Percentiles rank a stretch among this genome's conserved stretches.
Evolutionary conservation across 1,140 invertebrate species (phyloP).

Genomic region (Macrostomum lignano): DNA sequence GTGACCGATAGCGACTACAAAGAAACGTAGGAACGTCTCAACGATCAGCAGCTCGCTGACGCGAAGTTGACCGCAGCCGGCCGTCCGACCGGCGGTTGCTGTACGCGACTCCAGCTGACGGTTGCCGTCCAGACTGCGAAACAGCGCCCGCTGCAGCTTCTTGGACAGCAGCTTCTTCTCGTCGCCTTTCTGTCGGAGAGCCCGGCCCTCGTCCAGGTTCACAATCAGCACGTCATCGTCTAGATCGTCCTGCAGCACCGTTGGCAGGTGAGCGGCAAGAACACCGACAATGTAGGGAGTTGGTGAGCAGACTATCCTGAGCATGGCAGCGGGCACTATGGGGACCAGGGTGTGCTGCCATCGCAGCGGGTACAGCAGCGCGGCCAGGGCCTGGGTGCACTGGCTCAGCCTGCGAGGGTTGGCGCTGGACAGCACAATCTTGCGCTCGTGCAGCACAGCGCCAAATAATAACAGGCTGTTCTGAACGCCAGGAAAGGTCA

Average conservation of each 20-base stretch:
- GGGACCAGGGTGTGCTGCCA: no score
- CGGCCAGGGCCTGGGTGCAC: conserved; percentile 41
- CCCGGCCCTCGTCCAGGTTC: conserved; percentile 34
- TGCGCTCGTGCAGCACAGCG: no score
- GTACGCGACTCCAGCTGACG: background rate
- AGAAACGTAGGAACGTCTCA: conserved; percentile 38
- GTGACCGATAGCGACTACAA: conserved; percentile 37
- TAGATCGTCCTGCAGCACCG: conserved; percentile 13
- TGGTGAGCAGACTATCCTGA: conserved; percentile 42
- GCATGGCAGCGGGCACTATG: conserved; percentile 38
- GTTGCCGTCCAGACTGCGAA: background rate
- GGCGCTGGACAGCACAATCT: no score
- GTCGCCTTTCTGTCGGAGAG: conserved; percentile 34
- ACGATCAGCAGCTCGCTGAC: conserved; percentile 34
- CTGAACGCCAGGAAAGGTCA: no score
- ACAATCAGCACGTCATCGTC: conserved; percentile 33
- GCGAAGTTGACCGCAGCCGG: background rate
- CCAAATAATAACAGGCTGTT: no score
- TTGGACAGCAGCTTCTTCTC: conserved; percentile 36
- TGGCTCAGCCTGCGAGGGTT: conserved; percentile 34
- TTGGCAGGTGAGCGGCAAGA: conserved; percentile 25
- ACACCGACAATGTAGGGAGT: conserved; percentile 45
- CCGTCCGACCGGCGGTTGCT: background rate
- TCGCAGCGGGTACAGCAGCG: conserved; percentile 44
- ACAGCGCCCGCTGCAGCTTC: conserved; percentile 33